Base-by-base conservation (phyloP, 2,113 vertebrate species). In the Tyrannus savana region DNA sequence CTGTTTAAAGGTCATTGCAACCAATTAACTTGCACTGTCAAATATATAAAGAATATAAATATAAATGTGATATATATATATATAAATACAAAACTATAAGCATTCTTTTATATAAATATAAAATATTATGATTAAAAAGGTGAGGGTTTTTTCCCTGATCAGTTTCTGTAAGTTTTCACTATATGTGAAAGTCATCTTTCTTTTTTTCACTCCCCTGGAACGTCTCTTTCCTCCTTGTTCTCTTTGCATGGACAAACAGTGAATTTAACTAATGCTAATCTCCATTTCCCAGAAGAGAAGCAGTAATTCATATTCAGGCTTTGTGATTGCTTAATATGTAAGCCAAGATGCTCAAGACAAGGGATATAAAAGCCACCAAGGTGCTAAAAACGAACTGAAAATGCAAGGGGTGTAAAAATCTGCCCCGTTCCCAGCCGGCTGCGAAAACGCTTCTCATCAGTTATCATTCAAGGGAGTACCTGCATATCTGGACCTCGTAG, bases 401-500 rank as follows among this genome's bases (percentile, higher is more conserved):
- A 49, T 2, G 86, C 30, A 60, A 58, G 24, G 31, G 47, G 46
- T 13, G 27, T 16, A 22, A 81, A 71, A 50, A 49, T 19, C 14
- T 19, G 28, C 24, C 77, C 28, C 13, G 2, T 49, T 59, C 11
- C 49, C 5, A 52, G 47, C 31, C 27, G 55, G 67, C 44, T 50
- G 42, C 19, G n/a, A 37, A 42, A 85, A 77, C 2, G 11, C 33
- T 69, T 53, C 2, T 27, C 24, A 9, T 56, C 5, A 91, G 50
- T 2, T 6, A 83, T 41, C 18, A 9, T 12, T 79, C 33, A 15
- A 90, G 92, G 84, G 64, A 49, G 93, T 98, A 99, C 99, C 99
- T 99, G 99, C 99, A 99, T 30, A 98, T 87, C 14, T 98, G 96
- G 53, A 99, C 99, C 41, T 93, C 97, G 85, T 99, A 98, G 90